Evolutionary conservation across 2,888 invertebrate species (phyloP), one percentile per base, ranked within the genome.

Genomic region (Pandemis corylana): DNA sequence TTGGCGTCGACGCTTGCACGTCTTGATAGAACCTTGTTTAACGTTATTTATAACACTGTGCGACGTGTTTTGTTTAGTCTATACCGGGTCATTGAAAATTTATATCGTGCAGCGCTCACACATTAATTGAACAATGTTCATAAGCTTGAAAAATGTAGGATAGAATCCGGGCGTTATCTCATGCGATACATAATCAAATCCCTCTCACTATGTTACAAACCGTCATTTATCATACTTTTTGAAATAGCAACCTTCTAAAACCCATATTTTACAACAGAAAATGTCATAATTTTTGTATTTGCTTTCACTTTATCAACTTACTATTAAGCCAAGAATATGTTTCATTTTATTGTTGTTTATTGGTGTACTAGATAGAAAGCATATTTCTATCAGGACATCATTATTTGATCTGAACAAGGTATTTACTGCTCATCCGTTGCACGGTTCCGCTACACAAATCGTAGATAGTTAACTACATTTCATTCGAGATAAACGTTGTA

Each of bases 171-270:
- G 53, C 51, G 53, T 67, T 53, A 53, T 67, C 41, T 56, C 41
- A 28, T 15, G 64, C 71, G 64, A 56, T 53, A 44, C 46, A 46
- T 64, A 63, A 7, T 36, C 44, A 71, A 41, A 56, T 20, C 46
- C 65, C 36, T 46, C 56, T 65, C 10, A 65, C 46, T 36, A 56
- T 42, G 44, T 20, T 49, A 49, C 46, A 51, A 49, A 51, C 68
- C 46, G n/a, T 36, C 28, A 49, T 68, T 68, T 46, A 46, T 61
- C 61, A n/a, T 68, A 28, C 6, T 63, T 63, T 62, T 42, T 62
- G n/a, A 41, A 41, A 36, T 13, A 13, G 4, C 36, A 42, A 61
- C 36, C 41, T 15, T 53, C 53, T 12, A 12, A 36, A 62, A 10
- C 13, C n/a, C 36, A 41, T 41, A 62, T 42, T 36, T 62, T 62